Evolutionary conservation across 1,140 invertebrate genomes (phyloP).

Genomic region (Chrysopa pallens): DNA sequence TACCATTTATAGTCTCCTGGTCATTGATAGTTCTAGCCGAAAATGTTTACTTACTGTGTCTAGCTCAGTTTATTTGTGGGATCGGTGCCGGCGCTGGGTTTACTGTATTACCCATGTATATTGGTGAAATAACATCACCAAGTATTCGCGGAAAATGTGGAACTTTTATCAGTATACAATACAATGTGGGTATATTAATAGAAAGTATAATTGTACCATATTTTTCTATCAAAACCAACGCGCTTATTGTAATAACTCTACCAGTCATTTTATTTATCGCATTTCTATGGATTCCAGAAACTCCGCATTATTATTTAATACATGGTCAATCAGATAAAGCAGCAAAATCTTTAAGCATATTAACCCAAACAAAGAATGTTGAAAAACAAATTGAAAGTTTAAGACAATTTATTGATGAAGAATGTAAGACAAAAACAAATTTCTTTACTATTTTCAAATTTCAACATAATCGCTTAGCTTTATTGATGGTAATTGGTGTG

Average conservation of each 20-base stretch:
- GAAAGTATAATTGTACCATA: constrained; percentile 30
- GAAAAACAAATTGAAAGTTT: constrained; percentile 37
- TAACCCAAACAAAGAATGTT: constrained; percentile 57
- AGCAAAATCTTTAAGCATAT: constrained; percentile 61
- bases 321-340: constrained; percentile 47
- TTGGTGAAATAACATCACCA: constrained; percentile 31
- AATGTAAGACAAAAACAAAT: constrained; percentile 13
- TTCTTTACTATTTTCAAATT: constrained; percentile 22
- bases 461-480: constrained; percentile 23
- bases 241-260: constrained; percentile 25
- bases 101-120: constrained; percentile 28
- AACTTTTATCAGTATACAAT: constrained; percentile 25
- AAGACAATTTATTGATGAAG: constrained; percentile 11
- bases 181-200: constrained; percentile 24
- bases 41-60: constrained; percentile 21
- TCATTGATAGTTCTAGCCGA: constrained; percentile 24
- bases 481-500: constrained; percentile 29
- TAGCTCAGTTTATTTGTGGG: constrained; percentile 28
- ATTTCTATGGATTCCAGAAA: constrained; percentile 63
- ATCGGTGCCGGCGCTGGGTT: constrained; percentile 33
- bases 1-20: constrained; percentile 40
- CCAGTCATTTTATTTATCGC: constrained; percentile 22
- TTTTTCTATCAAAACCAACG: constrained; percentile 25
- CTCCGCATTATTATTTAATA: constrained; percentile 63
- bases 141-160: constrained; percentile 37